Evolutionary conservation across 2,888 invertebrate genomes (phyloP), one percentile per base, ranked within the genome.

Genomic region (Argyresthia goedartella): DNA sequence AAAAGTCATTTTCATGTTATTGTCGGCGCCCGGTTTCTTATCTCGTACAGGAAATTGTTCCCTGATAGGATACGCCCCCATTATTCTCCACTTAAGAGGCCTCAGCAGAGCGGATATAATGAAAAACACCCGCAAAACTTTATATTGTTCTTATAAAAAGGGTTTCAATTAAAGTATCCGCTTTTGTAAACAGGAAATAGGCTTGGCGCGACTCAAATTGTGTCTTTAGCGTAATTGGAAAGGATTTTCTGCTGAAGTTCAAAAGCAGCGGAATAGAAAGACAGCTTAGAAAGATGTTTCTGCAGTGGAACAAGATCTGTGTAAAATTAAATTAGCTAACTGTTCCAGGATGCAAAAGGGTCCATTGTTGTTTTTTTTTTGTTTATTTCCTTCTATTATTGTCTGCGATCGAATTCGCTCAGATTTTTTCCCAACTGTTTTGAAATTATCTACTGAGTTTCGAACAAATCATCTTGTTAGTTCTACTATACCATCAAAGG

Each of bases 41-140:
- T 81, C 76, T 67, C 64, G 62, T 59, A 60, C 53, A 59, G 81
- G 81, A 81, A 81, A 81, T 81, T 78, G 74, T 73, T 67, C 65
- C 63, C 63, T 70, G 69, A 75, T n/a, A n/a, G n/a, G n/a, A n/a
- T 70, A 71, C 69, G 69, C 70, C 71, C 70, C 71, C 69, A 47
- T 53, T 51, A 53, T 53, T 50, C 48, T 58, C 63, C 63, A 60
- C 64, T 71, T 69, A 66, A 65, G 55, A 50, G 53, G 57, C 58
- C 54, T 54, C 57, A 61, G 57, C 57, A 55, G 58, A 51, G 50
- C 56, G 64, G 63, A 65, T 62, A 63, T 65, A 68, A 66, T 65
- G 62, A 64, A 68, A 67, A 68, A 62, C 56, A 56, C 53, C 56
- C 59, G 60, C 55, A 61, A 63, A 56, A 57, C 57, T 62, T 63